Percentiles rank a stretch among this genome's conserved stretches.
phyloP scores from a whole-genome alignment of 1,140 invertebrate species.

The Micrasema minimum region DNA sequence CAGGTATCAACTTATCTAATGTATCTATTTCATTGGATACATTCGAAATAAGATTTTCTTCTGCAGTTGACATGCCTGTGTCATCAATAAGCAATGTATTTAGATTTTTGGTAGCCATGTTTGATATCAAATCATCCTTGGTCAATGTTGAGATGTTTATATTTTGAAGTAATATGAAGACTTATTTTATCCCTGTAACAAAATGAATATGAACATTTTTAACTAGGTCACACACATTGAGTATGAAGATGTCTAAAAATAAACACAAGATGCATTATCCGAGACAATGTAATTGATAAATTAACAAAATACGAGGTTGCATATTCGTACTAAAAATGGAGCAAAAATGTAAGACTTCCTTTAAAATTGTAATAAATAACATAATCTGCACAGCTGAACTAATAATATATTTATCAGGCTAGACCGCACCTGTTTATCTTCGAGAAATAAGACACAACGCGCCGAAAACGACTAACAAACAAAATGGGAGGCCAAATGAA shows the following conservation, averaged over 20 bases:
- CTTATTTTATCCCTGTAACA: slow-evolving; percentile 5
- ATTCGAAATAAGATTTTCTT: slow-evolving; percentile 5
- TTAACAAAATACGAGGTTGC: neutral
- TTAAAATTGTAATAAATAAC: slow-evolving; percentile 16
- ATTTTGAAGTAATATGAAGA: neutral
- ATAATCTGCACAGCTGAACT: slow-evolving; percentile 9
- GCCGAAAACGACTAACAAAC: slow-evolving; percentile 22
- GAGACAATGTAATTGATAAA: too few species aligned
- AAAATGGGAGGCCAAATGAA: slow-evolving; percentile 40
- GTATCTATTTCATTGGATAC: slow-evolving; percentile 2
- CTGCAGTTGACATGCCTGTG: neutral
- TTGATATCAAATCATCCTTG: slow-evolving; percentile 19
- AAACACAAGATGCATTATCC: too few species aligned
- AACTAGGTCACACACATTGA: too few species aligned
- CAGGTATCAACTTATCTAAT: neutral
- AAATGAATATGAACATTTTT: neutral
- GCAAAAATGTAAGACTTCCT: slow-evolving; percentile 24
- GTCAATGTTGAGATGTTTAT: neutral
- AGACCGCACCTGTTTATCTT: slow-evolving; percentile 27
- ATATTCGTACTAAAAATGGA: slow-evolving; percentile 12
- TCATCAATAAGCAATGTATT: slow-evolving; percentile 3
- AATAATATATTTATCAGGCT: neutral
- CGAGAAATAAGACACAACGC: slow-evolving; percentile 4
- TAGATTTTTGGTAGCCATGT: slow-evolving; percentile 20
- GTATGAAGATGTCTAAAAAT: too few species aligned